Evolutionary conservation across 1,140 invertebrate genomes (phyloP), one percentile per base, ranked within the genome.

Genomic region (Camponotus pennsylvanicus): DNA sequence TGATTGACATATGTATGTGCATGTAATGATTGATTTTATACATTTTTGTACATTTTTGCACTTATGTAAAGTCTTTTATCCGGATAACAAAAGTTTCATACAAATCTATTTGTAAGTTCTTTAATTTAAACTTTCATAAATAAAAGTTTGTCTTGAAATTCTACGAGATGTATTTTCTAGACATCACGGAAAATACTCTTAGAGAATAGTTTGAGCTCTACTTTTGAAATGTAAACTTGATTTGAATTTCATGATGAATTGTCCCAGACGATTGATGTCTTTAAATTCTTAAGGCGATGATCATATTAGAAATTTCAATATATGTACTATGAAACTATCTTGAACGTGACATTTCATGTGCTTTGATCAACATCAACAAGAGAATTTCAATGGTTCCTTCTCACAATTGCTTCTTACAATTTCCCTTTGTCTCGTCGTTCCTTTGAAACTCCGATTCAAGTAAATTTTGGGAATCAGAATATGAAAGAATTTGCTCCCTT

Each of bases 281-380:
- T 80, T 80, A 57, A 69, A 69, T 40, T 59, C 49, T 49, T 55
- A 57, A 21, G 40, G 34, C 63, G n/a, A 52, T 55, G 66, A 37
- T 37, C 37, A 76, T 18, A n/a, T 45, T 8, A 15, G 45, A 37
- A 84, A 84, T 87, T 49, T 63, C 71, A 11, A 63, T 37, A 52
- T n/a, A 61, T 40, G 27, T 0, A 27, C 27, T 61, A 2, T 11
- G 0, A 42, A n/a, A 69, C 27, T 32, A 2, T 8, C 11, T 75
- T 83, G 49, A 4, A 64, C 61, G 63, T 27, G 78, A 82, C 34
- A 71, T 87, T 6, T 78, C 18, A 27, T 27, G 27, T 55, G 18
- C 70, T 87, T 77, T 71, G 87, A 88, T 76, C 64, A 88, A 66
- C 45, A 71, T 21, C 45, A 69, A 37, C 71, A 37, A 45, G 71